Conservation (phyloP, 2,888 invertebrate genomes). For the Diplolepis rosae region DNA sequence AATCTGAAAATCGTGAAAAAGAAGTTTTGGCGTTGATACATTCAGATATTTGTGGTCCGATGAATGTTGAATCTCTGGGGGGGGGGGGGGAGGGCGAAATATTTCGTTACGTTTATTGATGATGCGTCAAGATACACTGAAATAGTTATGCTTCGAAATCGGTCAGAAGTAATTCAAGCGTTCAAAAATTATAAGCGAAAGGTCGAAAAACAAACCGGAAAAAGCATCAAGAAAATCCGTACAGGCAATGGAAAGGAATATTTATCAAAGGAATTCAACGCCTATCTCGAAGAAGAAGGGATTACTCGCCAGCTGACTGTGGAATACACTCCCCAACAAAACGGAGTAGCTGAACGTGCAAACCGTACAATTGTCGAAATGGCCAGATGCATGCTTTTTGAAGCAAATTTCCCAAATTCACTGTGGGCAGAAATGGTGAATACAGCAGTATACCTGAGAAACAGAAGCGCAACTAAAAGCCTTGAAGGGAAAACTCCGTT, state of each 20-base stretch:
- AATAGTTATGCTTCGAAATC: slow-evolving; percentile 31
- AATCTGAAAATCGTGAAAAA: slow-evolving; percentile 27
- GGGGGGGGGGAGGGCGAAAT: no score
- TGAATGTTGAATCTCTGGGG: slow-evolving; percentile 33
- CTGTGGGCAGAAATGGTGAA: slow-evolving; percentile 62
- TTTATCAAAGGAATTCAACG: slow-evolving; percentile 38
- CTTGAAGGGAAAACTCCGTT: slow-evolving; percentile 45
- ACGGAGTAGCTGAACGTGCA: no score
- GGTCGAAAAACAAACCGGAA: slow-evolving; percentile 37
- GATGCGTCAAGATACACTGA: slow-evolving; percentile 39
- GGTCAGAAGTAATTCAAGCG: slow-evolving; percentile 31
- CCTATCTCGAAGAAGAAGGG: slow-evolving; percentile 36
- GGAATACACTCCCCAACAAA: no score
- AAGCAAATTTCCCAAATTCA: no score
- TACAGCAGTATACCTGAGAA: slow-evolving; percentile 55
- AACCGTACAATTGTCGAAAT: slow-evolving; percentile 59
- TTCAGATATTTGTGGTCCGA: slow-evolving; percentile 47
- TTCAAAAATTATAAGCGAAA: slow-evolving; percentile 40
- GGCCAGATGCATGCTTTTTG: no score
- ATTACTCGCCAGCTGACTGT: slow-evolving; percentile 44
- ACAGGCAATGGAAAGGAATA: slow-evolving; percentile 47
- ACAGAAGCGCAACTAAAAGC: slow-evolving; percentile 50
- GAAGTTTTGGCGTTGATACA: slow-evolving; percentile 42
- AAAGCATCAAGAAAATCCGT: slow-evolving; percentile 40
- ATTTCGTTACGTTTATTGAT: slow-evolving; percentile 45